Conservation (phyloP, 2,888 invertebrate genomes). For the Galeopsomyia nigrocyanea region DNA sequence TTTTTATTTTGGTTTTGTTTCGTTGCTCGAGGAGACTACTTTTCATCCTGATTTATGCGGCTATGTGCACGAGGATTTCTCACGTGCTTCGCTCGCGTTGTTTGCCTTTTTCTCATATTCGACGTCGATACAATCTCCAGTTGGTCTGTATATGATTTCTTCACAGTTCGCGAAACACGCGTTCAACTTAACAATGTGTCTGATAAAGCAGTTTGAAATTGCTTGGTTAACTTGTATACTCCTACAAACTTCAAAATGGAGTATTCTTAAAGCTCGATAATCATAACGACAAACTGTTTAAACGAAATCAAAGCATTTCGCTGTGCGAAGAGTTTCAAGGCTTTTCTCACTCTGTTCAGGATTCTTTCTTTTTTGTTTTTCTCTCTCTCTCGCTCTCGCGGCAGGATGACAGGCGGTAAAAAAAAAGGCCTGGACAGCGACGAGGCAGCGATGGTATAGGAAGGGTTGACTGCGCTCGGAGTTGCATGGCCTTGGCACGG, state of each 20-base stretch:
- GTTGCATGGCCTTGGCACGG: constrained; percentile 45
- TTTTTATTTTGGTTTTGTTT: no score
- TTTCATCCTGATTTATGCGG: constrained; percentile 34
- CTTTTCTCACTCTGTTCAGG: constrained; percentile 29
- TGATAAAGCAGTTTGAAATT: no score
- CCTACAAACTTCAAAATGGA: no score
- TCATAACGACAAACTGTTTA: no score
- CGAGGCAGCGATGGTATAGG: constrained; percentile 13
- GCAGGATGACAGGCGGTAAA: constrained; percentile 48
- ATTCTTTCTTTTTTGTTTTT: constrained; percentile 24
- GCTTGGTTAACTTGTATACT: no score
- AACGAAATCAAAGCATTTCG: no score
- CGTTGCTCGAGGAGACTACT: not conserved
- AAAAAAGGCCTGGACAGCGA: constrained; percentile 24
- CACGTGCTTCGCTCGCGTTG: constrained; percentile 36
- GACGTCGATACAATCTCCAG: no score
- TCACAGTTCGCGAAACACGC: no score
- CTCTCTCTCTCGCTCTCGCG: not conserved
- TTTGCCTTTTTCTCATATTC: constrained; percentile 22
- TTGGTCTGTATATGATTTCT: no score
- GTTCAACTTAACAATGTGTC: no score
- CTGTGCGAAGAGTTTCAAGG: constrained; percentile 6
- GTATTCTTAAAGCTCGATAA: no score
- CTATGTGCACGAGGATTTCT: constrained; percentile 26
- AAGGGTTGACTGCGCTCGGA: constrained; percentile 47